phyloP scores from a whole-genome alignment of 2,888 invertebrate genomes.

The Aromia moschata region DNA sequence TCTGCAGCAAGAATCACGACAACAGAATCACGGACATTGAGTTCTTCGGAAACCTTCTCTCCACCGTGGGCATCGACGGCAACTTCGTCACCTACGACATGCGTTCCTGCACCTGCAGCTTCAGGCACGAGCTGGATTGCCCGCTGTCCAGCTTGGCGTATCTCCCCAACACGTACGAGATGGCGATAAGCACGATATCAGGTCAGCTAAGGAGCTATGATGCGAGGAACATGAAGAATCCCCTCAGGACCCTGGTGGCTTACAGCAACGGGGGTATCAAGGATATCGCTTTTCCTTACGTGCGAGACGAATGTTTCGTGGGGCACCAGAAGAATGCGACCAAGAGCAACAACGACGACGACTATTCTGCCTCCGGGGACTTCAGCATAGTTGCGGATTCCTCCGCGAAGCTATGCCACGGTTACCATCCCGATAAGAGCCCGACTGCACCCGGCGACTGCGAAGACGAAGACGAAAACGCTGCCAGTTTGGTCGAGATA shows the following conservation, averaged over 20 bases:
- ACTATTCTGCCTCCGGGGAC: slow-evolving; percentile 41
- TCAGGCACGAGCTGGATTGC: slow-evolving; percentile 41
- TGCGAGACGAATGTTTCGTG: slow-evolving; percentile 2
- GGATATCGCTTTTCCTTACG: slow-evolving; percentile 43
- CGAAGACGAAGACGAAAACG: slow-evolving; percentile 3
- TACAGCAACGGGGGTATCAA: slow-evolving; percentile 40
- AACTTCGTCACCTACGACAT: slow-evolving; percentile 46
- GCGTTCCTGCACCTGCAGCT: slow-evolving; percentile 28
- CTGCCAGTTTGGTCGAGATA: background rate
- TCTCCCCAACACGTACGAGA: slow-evolving; percentile 38
- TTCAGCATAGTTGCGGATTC: slow-evolving; percentile 37
- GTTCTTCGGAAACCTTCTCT: slow-evolving; percentile 41
- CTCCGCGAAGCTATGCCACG: slow-evolving; percentile 20
- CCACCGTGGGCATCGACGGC: slow-evolving; percentile 46
- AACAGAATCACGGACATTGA: slow-evolving; percentile 43
- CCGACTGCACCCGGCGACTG: background rate
- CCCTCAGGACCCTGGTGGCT: slow-evolving; percentile 43
- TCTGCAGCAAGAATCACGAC: slow-evolving; percentile 38
- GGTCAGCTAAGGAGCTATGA: slow-evolving; percentile 49
- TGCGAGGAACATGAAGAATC: slow-evolving; percentile 43
- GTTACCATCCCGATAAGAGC: background rate
- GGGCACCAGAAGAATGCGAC: slow-evolving; percentile 1
- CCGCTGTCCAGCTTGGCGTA: slow-evolving; percentile 44
- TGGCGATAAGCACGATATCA: slow-evolving; percentile 44
- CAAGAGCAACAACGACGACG: slow-evolving; percentile 24